Evolutionary conservation across 2,797 vertebrate species (phyloP).

Genomic region (Danio choprae): DNA sequence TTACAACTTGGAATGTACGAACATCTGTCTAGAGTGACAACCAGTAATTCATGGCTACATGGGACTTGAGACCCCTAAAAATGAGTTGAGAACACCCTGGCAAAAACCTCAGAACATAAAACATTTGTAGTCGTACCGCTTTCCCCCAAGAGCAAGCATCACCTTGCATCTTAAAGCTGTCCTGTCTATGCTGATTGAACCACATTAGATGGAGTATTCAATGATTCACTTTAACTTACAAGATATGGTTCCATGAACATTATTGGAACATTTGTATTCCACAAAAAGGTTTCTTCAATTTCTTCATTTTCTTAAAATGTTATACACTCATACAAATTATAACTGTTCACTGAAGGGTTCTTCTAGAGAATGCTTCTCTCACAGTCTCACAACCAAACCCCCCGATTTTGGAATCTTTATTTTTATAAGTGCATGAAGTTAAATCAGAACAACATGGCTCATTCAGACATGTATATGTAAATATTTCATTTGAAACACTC

Average conservation of each 20-base stretch:
- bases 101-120: background rate
- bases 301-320: background rate
- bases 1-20: conserved; percentile 9
- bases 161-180: background rate
- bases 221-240: background rate
- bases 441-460: background rate
- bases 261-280: background rate
- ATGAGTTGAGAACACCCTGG: background rate
- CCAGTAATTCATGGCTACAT: background rate
- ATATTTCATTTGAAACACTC: background rate
- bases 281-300: no score
- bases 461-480: background rate
- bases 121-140: background rate
- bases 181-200: background rate
- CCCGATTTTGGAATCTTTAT: background rate
- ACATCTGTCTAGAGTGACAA: conserved; percentile 22
- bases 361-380: background rate
- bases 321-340: background rate
- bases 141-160: background rate
- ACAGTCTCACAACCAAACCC: background rate
- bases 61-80: background rate
- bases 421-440: background rate
- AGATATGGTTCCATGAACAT: background rate
- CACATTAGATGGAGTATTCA: background rate
- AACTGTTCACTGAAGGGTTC: background rate